Conservation (phyloP, 2,888 invertebrate genomes). For the Himalopsyche kuldschensis region DNA sequence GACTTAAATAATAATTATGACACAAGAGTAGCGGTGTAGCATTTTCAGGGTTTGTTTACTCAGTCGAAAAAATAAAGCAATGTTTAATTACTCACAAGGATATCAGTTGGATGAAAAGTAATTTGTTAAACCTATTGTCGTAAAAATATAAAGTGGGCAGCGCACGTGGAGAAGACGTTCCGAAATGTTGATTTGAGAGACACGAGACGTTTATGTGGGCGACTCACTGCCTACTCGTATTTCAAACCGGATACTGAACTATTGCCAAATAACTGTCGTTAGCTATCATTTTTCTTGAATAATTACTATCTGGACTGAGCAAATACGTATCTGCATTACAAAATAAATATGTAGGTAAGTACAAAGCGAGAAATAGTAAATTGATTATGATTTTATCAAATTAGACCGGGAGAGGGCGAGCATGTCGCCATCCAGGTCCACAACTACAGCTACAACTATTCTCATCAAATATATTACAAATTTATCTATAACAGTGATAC, state of each 20-base stretch:
- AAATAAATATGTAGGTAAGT: too few relatives aligned
- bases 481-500: too few relatives aligned
- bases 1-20: too few relatives aligned
- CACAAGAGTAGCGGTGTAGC: too few relatives aligned
- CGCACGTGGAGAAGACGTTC: background rate
- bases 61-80: background rate
- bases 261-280: background rate
- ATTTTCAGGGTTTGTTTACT: background rate
- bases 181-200: background rate
- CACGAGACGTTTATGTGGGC: background rate
- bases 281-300: background rate
- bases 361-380: too few relatives aligned
- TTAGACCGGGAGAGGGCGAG: too few relatives aligned
- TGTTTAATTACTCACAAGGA: background rate
- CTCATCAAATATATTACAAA: too few relatives aligned
- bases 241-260: background rate
- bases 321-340: too few relatives aligned
- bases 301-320: background rate
- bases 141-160: background rate
- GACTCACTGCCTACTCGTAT: background rate
- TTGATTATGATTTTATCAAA: too few relatives aligned
- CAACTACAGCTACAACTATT: too few relatives aligned
- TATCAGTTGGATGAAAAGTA: background rate
- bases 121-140: background rate
- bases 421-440: too few relatives aligned